These are phyloP conservation scores for Electrona antarctica DNA, from an alignment of 2,113 vertebrate species.

Conservation along the genomic window DNA sequence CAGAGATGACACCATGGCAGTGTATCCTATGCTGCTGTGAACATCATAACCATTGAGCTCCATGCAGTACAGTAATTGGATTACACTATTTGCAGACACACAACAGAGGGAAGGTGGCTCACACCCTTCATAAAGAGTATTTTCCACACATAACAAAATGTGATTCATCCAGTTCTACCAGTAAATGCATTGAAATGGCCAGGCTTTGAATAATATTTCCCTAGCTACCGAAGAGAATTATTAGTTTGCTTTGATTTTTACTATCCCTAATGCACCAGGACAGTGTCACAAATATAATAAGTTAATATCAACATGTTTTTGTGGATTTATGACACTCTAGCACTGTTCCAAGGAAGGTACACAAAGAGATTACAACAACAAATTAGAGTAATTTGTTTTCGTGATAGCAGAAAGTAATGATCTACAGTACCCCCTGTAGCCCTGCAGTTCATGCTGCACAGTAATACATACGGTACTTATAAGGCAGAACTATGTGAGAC, in stretches of 20 bases:
- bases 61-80: neutral
- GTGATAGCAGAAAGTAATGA: constrained; percentile 19
- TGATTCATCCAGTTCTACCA: neutral
- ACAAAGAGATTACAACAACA: constrained; percentile 23
- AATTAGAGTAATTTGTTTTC: constrained; percentile 14
- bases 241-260: neutral
- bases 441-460: constrained; percentile 31
- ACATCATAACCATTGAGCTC: constrained; percentile 15
- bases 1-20: constrained; percentile 24
- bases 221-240: neutral
- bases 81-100: constrained; percentile 8
- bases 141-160: constrained; percentile 15
- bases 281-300: neutral
- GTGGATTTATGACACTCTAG: constrained; percentile 38
- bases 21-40: constrained; percentile 10
- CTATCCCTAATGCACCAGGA: neutral
- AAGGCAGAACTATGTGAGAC: constrained; percentile 61
- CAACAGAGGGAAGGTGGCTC: neutral
- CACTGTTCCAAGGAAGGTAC: constrained; percentile 7
- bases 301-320: constrained; percentile 28
- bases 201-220: neutral
- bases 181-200: neutral
- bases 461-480: constrained; percentile 51
- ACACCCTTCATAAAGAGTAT: neutral
- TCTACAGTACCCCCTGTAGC: constrained; percentile 27